These are phyloP conservation scores for Melieria omissa DNA, from an alignment of 2,888 invertebrate genomes.

Conservation along the genomic window DNA sequence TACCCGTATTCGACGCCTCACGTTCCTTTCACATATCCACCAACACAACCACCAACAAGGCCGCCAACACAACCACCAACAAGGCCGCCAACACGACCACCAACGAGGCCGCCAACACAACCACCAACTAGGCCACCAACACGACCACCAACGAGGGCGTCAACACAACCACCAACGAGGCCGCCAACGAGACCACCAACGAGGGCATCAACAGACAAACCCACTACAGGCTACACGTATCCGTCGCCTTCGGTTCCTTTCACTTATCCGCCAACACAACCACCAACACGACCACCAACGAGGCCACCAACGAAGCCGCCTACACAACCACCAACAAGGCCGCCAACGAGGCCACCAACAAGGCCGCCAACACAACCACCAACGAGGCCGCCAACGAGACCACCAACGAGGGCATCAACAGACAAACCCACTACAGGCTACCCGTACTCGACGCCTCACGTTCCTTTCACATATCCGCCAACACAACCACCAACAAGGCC, in stretches of 20 bases:
- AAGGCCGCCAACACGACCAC: too few relatives aligned
- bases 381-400: too few relatives aligned
- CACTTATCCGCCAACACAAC: conserved; percentile 21
- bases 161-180: conserved; percentile 21
- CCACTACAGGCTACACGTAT: conserved; percentile 36
- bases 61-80: too few relatives aligned
- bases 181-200: conserved; percentile 38
- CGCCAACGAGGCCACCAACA: too few relatives aligned
- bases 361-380: too few relatives aligned
- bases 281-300: conserved; percentile 31
- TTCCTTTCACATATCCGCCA: too few relatives aligned
- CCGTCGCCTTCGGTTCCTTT: conserved; percentile 32
- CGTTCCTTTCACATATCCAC: too few relatives aligned
- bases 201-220: conserved; percentile 22
- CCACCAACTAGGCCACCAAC: not conserved
- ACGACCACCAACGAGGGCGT: conserved; percentile 38
- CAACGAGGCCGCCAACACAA: rapidly evolving
- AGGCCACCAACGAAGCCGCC: conserved; percentile 50
- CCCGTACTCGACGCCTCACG: conserved; percentile 46
- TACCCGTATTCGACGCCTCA: too few relatives aligned
- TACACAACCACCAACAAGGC: conserved; percentile 39
- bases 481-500: too few relatives aligned
- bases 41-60: too few relatives aligned
- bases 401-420: not conserved
- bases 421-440: too few relatives aligned